These are phyloP conservation scores for Australoheros scitulus DNA, from an alignment of 2,113 vertebrate species.

Conservation along the genomic window DNA sequence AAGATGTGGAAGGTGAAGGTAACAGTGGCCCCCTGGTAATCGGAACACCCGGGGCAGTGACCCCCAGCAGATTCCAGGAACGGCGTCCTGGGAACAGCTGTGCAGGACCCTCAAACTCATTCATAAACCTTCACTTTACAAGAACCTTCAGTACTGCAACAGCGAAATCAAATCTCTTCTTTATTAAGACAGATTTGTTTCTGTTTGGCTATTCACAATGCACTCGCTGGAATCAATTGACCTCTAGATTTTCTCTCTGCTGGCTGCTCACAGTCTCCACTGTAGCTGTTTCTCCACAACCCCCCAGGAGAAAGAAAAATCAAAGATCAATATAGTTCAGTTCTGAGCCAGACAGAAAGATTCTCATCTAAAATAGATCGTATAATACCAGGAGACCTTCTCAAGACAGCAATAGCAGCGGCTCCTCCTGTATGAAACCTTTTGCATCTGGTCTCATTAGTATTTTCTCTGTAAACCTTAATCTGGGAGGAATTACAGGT, in stretches of 20 bases:
- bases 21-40: too few species aligned
- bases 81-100: too few species aligned
- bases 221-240: conserved; percentile 13
- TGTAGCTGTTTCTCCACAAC: not conserved
- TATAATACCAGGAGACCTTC: conserved; percentile 9
- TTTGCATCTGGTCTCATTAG: not conserved
- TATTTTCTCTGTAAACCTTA: conserved; percentile 8
- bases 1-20: too few species aligned
- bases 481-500: not conserved
- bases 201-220: conserved; percentile 14
- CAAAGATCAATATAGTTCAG: conserved; percentile 33
- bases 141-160: not conserved
- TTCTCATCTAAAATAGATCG: conserved; percentile 8
- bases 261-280: conserved; percentile 7
- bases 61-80: too few species aligned
- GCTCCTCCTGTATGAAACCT: not conserved
- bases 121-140: too few species aligned
- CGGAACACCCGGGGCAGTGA: too few species aligned
- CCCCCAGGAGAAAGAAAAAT: conserved; percentile 20
- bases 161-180: not conserved
- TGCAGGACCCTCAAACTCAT: too few species aligned
- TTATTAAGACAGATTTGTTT: not conserved
- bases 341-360: conserved; percentile 21
- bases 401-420: not conserved
- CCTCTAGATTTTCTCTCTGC: conserved; percentile 1